Conservation (phyloP, 1,140 invertebrate genomes). For the Drosophila pseudoobscura region DNA sequence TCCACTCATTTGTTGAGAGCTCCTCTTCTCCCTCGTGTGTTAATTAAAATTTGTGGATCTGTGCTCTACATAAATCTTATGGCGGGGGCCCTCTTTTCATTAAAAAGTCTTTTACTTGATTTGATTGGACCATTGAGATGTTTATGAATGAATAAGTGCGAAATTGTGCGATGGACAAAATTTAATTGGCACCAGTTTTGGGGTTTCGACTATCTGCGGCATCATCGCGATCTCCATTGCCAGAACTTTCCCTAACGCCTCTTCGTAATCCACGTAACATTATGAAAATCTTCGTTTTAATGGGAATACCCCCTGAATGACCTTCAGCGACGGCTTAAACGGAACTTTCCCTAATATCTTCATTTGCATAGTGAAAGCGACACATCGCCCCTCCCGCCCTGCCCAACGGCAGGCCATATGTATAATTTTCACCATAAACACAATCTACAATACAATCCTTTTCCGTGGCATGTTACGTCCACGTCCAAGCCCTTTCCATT, state of each 20-base stretch:
- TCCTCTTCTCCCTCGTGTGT: constrained; percentile 22
- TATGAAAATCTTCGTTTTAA: no score
- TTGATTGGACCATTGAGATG: constrained; percentile 61
- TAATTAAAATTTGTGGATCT: constrained; percentile 48
- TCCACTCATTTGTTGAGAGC: constrained; percentile 37
- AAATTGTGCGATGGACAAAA: constrained; percentile 20
- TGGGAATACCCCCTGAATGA: neutral
- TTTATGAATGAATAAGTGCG: constrained; percentile 53
- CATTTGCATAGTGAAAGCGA: constrained; percentile 25
- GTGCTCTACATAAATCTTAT: constrained; percentile 47
- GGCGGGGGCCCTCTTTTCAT: constrained; percentile 35
- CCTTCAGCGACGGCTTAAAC: constrained; percentile 7
- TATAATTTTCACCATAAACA: constrained; percentile 21
- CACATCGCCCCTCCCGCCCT: neutral
- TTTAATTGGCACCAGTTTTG: constrained; percentile 54
- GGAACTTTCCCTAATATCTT: constrained; percentile 15
- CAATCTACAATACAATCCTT: constrained; percentile 9
- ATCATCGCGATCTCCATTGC: no score
- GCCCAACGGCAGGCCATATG: neutral
- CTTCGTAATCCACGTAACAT: no score
- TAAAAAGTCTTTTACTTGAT: constrained; percentile 51
- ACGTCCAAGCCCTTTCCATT: constrained; percentile 5
- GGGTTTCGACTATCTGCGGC: constrained; percentile 12
- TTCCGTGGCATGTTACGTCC: neutral
- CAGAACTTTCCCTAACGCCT: no score